Base-by-base conservation (phyloP, 2,113 vertebrate genomes). In the Bombycilla garrulus region DNA sequence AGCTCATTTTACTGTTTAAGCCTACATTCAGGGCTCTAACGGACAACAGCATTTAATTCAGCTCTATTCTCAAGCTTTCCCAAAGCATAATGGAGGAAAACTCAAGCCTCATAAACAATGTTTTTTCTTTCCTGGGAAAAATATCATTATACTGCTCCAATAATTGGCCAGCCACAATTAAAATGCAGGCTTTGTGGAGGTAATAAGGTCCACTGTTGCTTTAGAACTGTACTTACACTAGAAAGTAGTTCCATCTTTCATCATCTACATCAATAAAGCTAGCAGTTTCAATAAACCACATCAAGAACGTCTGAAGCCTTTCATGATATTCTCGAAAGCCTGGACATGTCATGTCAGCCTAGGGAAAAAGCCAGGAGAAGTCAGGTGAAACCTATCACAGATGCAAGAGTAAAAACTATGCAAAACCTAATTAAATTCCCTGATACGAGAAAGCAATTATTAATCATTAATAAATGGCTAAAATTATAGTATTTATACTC, bases 1-100 rank as follows among this genome's bases (percentile, higher is more conserved):
- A 99, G 99, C 99, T 99, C 99, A 99, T 99, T 99, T 99, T 99
- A 99, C 98, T 99, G 99, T 99, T 99, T 99, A 98, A 99, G 99
- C 99, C 98, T 98, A 99, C 99, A 99, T 99, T 99, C 99, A 99
- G 96, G 98, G 98, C 98, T 98, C 98, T 98, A 99, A 99, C 99
- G 98, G 99, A 99, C 99, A 99, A 99, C 99, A 99, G 99, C 97
- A 98, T 99, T 99, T 99, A 99, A 99, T 99, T 99, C 99, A 98
- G 98, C 98, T 98, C 99, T 98, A 99, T 99, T 98, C 98, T 99
- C 98, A 98, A 98, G 98, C 98, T 97, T 98, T 97, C 96, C 97
- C 92, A 95, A 98, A 98, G 97, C 97, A 98, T 98, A 98, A 99
- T 99, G 98, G 99, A 99, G 98, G 97, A 98, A 98, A 99, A 98